Conservation (phyloP, 2,113 vertebrate genomes). For the Psittacus erithacus region DNA sequence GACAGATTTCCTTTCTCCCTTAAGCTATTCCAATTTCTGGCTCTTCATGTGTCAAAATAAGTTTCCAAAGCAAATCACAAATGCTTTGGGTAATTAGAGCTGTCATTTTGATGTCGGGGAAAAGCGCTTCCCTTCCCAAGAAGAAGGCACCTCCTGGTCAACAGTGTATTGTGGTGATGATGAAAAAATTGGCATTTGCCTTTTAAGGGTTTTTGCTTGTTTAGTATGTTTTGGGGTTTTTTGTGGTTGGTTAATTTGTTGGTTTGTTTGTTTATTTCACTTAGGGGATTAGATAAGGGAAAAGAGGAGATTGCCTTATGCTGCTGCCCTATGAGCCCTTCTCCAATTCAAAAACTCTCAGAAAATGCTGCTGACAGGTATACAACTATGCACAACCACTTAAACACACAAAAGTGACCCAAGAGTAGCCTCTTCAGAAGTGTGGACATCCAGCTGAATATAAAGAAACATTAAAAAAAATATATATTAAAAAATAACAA, state of each 20-base stretch:
- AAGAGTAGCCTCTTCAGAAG: background rate
- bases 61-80: constrained; percentile 20
- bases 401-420: background rate
- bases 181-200: background rate
- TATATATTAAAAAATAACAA: background rate
- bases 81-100: background rate
- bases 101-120: background rate
- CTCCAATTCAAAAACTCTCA: background rate
- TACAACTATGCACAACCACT: background rate
- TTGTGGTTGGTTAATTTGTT: background rate
- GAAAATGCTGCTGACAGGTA: background rate
- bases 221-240: background rate
- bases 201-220: background rate
- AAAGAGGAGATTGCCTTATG: background rate
- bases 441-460: background rate
- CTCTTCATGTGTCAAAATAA: constrained; percentile 25
- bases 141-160: background rate
- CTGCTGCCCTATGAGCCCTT: background rate
- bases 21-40: background rate
- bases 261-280: background rate
- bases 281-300: background rate
- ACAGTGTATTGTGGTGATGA: background rate
- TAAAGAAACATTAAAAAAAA: background rate
- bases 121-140: background rate
- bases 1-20: background rate